Evolutionary conservation across 1,140 invertebrate genomes (phyloP).

Genomic region (Hypsibius dujardini): DNA sequence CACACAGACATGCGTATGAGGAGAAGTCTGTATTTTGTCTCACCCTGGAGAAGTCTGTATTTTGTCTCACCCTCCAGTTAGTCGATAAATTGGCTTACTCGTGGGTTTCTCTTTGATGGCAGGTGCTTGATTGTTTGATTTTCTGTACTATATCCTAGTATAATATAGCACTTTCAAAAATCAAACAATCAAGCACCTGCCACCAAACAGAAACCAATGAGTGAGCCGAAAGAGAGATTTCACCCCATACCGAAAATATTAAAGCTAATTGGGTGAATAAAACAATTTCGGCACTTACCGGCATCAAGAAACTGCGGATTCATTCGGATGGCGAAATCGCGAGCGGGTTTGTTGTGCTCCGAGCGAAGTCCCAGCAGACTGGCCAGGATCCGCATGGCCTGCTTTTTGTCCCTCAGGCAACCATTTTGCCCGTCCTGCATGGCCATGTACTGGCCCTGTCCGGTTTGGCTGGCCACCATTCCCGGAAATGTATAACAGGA

Average conservation of each 20-base stretch:
- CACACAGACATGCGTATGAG: background rate
- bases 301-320: background rate
- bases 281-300: constrained; percentile 9
- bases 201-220: too few relatives aligned
- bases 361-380: constrained; percentile 2
- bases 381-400: constrained; percentile 6
- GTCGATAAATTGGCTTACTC: too few relatives aligned
- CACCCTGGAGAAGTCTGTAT: too few relatives aligned
- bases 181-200: too few relatives aligned
- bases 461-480: background rate
- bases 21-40: too few relatives aligned
- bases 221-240: too few relatives aligned
- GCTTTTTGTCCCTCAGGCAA: background rate
- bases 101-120: too few relatives aligned
- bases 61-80: too few relatives aligned
- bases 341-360: constrained; percentile 2
- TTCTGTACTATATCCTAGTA: too few relatives aligned
- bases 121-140: too few relatives aligned
- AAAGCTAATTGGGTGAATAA: background rate
- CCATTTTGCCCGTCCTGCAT: background rate
- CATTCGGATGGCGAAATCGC: background rate
- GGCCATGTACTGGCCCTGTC: constrained; percentile 9
- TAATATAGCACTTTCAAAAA: too few relatives aligned
- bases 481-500: constrained; percentile 14
- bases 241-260: too few relatives aligned